These are phyloP conservation scores for Morpho helenor DNA, from an alignment of 2,888 invertebrate species.

Conservation along the genomic window DNA sequence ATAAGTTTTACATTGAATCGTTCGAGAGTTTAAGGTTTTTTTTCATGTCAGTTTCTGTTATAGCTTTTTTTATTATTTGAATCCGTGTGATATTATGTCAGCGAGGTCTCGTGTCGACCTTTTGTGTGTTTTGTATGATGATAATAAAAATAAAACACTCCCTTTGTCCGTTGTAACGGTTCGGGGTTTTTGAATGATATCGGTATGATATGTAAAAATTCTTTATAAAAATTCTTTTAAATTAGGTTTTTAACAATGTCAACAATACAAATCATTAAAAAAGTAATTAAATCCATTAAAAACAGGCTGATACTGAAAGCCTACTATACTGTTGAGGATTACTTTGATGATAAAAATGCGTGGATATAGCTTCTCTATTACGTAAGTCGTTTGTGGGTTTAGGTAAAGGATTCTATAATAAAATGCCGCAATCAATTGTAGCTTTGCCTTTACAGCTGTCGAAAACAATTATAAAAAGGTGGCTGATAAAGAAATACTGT, in stretches of 20 bases:
- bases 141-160: slow-evolving; percentile 54
- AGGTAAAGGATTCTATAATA: no score
- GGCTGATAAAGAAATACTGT: no score
- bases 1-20: slow-evolving; percentile 60
- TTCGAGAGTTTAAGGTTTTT: slow-evolving; percentile 46
- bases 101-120: slow-evolving; percentile 44
- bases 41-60: slow-evolving; percentile 31
- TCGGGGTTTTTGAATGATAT: slow-evolving; percentile 15
- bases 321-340: no score
- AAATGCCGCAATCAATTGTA: no score
- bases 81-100: slow-evolving; percentile 69
- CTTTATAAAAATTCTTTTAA: background rate
- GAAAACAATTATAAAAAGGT: no score
- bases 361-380: no score
- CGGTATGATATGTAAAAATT: slow-evolving; percentile 6
- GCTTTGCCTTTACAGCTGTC: no score
- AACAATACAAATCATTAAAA: background rate
- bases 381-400: no score
- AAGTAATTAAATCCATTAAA: no score
- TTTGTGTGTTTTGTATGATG: slow-evolving; percentile 42
- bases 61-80: slow-evolving; percentile 52
- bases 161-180: slow-evolving; percentile 54
- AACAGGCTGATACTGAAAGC: no score
- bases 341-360: no score
- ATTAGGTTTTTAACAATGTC: background rate